Conservation (phyloP, 2,797 vertebrate genomes). For the Takifugu ocellatus region DNA sequence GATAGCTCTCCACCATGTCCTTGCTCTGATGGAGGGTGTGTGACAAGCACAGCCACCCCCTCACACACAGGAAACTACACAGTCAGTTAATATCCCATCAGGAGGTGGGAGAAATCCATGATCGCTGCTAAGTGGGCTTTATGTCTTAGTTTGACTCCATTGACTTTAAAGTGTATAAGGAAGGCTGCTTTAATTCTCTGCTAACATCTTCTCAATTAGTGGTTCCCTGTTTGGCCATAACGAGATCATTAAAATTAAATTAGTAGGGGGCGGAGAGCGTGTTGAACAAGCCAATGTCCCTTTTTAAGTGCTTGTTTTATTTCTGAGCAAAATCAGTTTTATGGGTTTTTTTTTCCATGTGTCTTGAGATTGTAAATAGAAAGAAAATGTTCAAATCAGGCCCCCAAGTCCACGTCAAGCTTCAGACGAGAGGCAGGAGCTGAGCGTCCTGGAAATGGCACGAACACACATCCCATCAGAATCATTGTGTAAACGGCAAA, state of each 20-base stretch:
- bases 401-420: too few species aligned
- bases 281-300: background rate
- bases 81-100: slow-evolving; percentile 31
- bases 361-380: too few species aligned
- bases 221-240: background rate
- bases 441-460: too few species aligned
- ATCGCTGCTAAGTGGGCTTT: slow-evolving; percentile 16
- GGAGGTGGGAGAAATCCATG: slow-evolving; percentile 11
- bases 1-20: slow-evolving; percentile 52
- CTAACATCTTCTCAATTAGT: slow-evolving; percentile 4
- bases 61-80: slow-evolving; percentile 25
- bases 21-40: slow-evolving; percentile 38
- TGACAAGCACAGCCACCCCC: slow-evolving; percentile 31
- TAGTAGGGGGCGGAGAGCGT: background rate
- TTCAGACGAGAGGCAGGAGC: too few species aligned
- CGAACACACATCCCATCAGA: too few species aligned
- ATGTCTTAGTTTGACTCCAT: slow-evolving; percentile 21
- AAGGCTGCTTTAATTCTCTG: background rate
- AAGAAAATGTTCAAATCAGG: too few species aligned
- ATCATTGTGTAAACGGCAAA: too few species aligned
- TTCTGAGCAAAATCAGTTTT: background rate
- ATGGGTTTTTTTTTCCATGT: too few species aligned
- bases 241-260: background rate
- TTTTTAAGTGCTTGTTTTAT: background rate
- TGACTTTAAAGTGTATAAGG: slow-evolving; percentile 8